Evolutionary conservation across 2,113 vertebrate genomes (phyloP), one percentile per base, ranked within the genome.

Genomic region (Empidonax alnorum): DNA sequence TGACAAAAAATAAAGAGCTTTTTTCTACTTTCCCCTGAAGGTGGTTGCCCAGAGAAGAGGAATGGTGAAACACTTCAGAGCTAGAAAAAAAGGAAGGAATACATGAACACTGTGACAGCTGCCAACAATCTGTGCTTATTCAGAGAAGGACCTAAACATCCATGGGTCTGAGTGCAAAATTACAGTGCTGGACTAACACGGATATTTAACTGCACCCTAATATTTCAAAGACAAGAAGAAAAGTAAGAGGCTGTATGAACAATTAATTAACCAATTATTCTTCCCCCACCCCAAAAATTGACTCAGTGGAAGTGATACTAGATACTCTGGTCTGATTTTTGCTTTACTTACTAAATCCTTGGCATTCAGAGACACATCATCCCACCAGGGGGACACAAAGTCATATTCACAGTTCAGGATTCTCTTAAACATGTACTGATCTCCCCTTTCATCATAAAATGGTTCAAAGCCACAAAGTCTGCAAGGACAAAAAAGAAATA

Each of bases 331-430:
- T 66, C 72, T 93, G 12, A 21, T 84, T 93, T 92, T 72, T 75
- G 6, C 53, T 63, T 75, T 88, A 98, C 98, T 98, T 97, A 99
- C 99, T 98, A 99, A 98, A 91, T 99, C 99, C 97, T 99, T 99
- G 93, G 99, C 99, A 87, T 99, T 99, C 86, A 99, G 97, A 93
- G 99, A 99, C 35, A 99, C 99, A 66, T 99, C 98, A 96, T 99
- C 98, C 99, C 99, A 99, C 99, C 99, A 99, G 93, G 99, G 99
- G 94, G 99, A 99, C 97, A 99, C 98, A 98, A 99, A 99, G 97
- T 99, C 98, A 96, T 99, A 99, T 98, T 99, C 98, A 97, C 98
- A 99, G 93, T 98, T 99, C 78, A 99, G 97, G 96, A 99, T 99
- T 96, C 98, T 98, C 93, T 98, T 98, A 97, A 98, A 99, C 98